Conservation (phyloP, 2,797 vertebrate species). For the Melopsittacus undulatus region DNA sequence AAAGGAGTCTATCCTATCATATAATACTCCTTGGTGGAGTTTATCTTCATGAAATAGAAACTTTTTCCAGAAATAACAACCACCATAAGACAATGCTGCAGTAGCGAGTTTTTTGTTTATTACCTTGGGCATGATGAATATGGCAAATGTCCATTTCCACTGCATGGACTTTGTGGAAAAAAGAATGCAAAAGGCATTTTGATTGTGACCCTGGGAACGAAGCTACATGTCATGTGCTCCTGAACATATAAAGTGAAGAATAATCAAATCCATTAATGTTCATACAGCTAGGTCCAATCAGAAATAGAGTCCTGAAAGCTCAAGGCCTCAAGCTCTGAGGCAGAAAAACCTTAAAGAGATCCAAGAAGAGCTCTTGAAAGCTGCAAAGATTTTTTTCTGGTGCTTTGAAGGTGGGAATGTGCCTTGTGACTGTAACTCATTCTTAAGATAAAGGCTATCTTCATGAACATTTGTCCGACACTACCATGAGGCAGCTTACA, state of each 20-base stretch:
- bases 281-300: neutral
- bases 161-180: neutral
- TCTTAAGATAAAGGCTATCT: neutral
- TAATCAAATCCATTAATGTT: neutral
- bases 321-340: neutral
- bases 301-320: neutral
- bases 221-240: neutral
- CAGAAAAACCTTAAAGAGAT: neutral
- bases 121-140: neutral
- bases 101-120: neutral
- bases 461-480: neutral
- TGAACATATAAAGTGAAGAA: neutral
- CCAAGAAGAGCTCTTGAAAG: neutral
- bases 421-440: neutral
- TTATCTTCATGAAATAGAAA: neutral
- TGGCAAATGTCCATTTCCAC: neutral
- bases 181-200: constrained; percentile 10
- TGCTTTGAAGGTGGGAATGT: neutral
- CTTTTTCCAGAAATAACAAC: neutral
- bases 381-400: neutral
- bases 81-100: neutral
- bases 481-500: neutral
- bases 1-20: neutral
- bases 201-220: neutral
- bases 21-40: neutral